Percentiles rank a stretch among this genome's conserved stretches.
Conservation (phyloP, 2,113 vertebrate species). For the Forbesichthys papilliferus region DNA sequence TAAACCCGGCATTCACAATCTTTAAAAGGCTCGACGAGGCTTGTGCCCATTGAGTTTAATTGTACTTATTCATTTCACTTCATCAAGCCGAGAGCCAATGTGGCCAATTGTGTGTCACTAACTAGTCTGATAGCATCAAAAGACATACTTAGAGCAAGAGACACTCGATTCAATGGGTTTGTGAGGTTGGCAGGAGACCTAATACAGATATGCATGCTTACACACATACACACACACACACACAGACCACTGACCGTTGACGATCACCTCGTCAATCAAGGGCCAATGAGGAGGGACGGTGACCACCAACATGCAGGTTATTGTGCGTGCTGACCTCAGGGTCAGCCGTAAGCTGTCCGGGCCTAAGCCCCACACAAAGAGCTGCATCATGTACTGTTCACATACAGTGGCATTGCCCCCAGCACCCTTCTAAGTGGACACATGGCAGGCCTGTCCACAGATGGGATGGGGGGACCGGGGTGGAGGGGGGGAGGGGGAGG, state of each 20-base stretch:
- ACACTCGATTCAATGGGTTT: constrained; percentile 45
- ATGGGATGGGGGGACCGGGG: constrained; percentile 63
- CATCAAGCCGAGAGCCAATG: constrained; percentile 44
- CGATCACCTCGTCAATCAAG: constrained; percentile 70
- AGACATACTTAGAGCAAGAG: constrained; percentile 52
- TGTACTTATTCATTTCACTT: constrained; percentile 48
- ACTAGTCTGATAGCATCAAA: constrained; percentile 58
- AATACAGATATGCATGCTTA: constrained; percentile 42
- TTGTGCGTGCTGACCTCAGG: constrained; percentile 66
- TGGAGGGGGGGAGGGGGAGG: not conserved
- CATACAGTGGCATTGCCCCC: constrained; percentile 71
- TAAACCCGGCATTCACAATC: not conserved
- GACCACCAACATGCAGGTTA: constrained; percentile 71
- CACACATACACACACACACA: constrained; percentile 23
- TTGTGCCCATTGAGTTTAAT: constrained; percentile 46
- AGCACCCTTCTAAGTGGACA: constrained; percentile 67
- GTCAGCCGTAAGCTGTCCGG: constrained; percentile 66
- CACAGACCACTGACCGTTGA: constrained; percentile 36
- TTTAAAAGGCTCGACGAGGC: constrained; percentile 12
- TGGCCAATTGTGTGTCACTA: constrained; percentile 67
- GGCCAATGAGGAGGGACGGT: constrained; percentile 60
- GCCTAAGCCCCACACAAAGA: constrained; percentile 61
- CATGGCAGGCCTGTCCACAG: constrained; percentile 78
- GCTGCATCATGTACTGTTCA: constrained; percentile 69
- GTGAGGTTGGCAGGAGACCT: constrained; percentile 31